Conservation (phyloP, 2,797 vertebrate species). For the Harpagifer antarcticus region DNA sequence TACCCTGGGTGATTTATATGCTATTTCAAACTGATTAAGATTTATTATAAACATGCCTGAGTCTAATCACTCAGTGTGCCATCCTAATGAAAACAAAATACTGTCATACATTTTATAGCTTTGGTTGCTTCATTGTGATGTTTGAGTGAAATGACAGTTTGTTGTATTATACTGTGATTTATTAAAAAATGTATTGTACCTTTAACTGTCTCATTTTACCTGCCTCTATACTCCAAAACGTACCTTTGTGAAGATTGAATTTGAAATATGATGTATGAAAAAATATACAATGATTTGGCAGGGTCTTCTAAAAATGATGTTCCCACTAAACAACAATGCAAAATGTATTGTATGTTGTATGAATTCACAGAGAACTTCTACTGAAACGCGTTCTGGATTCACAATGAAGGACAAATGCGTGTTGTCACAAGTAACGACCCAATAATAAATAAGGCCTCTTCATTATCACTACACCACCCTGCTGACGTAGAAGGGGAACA, state of each 20-base stretch:
- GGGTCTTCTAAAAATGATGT: no score
- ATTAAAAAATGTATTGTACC: background rate
- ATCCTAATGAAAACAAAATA: conserved; percentile 49
- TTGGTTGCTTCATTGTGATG: conserved; percentile 11
- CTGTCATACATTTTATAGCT: background rate
- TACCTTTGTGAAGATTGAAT: no score
- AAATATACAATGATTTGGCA: no score
- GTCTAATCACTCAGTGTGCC: conserved; percentile 52
- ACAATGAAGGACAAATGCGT: conserved; percentile 24
- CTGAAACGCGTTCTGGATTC: background rate
- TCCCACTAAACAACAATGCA: no score
- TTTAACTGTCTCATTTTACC: background rate
- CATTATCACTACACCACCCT: conserved; percentile 14
- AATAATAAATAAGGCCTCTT: conserved; percentile 23
- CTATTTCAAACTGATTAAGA: conserved; percentile 58
- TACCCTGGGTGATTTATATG: conserved; percentile 46
- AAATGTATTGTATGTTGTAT: no score
- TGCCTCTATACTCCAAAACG: background rate
- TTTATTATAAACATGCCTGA: conserved; percentile 36
- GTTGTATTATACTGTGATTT: background rate
- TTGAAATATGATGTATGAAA: no score
- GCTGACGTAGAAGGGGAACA: conserved; percentile 1
- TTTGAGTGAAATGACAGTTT: background rate
- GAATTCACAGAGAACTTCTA: background rate
- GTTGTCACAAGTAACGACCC: conserved; percentile 21